Conservation (phyloP, 2,888 invertebrate species). For the Sphaeridia pumilis region DNA sequence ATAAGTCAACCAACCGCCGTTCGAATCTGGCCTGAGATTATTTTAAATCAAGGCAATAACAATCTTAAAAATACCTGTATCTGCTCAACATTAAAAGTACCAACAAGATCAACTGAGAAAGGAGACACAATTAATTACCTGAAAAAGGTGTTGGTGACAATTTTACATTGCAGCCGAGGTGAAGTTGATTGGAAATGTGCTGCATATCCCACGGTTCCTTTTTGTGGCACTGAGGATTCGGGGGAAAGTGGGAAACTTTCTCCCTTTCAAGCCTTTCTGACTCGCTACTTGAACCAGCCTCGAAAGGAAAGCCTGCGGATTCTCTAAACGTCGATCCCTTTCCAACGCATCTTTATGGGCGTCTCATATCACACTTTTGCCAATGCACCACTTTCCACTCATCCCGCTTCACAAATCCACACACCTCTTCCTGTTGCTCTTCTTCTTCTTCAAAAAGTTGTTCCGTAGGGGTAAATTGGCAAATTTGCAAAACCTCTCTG, state of each 20-base stretch:
- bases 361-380: not conserved
- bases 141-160: not conserved
- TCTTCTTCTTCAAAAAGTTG: too few species aligned
- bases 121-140: not conserved
- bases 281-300: too few species aligned
- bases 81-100: too few species aligned
- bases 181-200: not conserved
- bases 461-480: too few species aligned
- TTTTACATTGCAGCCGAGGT: not conserved
- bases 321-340: too few species aligned
- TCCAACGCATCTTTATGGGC: not conserved
- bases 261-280: not conserved
- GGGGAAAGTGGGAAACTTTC: conserved; percentile 1
- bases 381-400: not conserved
- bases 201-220: conserved; percentile 1
- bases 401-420: not conserved
- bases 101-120: too few species aligned
- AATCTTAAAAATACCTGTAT: too few species aligned
- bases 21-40: too few species aligned
- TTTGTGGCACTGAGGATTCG: not conserved
- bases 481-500: not conserved
- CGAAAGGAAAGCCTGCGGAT: too few species aligned
- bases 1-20: too few species aligned
- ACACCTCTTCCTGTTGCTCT: not conserved
- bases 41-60: too few species aligned